These are phyloP conservation scores for Ennomos erosarius DNA, from an alignment of 2,888 invertebrate genomes.

Conservation along the genomic window DNA sequence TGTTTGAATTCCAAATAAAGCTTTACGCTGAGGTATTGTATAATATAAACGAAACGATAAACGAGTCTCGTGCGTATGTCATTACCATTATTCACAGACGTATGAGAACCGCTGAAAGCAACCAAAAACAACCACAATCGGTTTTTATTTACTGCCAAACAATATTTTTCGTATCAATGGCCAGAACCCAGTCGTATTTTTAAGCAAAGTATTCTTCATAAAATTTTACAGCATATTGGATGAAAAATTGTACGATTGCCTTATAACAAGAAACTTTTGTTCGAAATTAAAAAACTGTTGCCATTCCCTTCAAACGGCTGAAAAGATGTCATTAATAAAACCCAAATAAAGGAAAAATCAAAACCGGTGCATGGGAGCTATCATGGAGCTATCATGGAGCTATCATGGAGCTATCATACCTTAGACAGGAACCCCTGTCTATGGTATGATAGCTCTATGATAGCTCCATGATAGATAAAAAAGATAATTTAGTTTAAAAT, in stretches of 20 bases:
- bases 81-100: conserved; percentile 17
- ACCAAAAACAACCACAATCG: conserved; percentile 8
- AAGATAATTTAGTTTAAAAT: too few species aligned
- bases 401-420: too few species aligned
- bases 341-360: too few species aligned
- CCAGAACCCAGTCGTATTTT: conserved; percentile 9
- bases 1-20: neutral
- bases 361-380: too few species aligned
- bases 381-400: too few species aligned
- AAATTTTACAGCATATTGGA: conserved; percentile 47
- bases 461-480: too few species aligned
- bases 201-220: conserved; percentile 3
- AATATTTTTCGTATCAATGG: conserved; percentile 12
- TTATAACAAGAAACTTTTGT: neutral
- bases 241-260: conserved; percentile 1
- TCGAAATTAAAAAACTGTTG: too few species aligned
- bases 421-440: too few species aligned
- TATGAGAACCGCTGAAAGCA: conserved; percentile 11
- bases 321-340: too few species aligned
- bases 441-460: too few species aligned
- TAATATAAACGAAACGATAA: conserved; percentile 7
- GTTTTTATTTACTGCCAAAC: conserved; percentile 10
- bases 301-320: too few species aligned
- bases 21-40: neutral
- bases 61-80: conserved; percentile 6